Evolutionary conservation across 2,888 invertebrate genomes (phyloP).

Genomic region (Nowickia ferox): DNA sequence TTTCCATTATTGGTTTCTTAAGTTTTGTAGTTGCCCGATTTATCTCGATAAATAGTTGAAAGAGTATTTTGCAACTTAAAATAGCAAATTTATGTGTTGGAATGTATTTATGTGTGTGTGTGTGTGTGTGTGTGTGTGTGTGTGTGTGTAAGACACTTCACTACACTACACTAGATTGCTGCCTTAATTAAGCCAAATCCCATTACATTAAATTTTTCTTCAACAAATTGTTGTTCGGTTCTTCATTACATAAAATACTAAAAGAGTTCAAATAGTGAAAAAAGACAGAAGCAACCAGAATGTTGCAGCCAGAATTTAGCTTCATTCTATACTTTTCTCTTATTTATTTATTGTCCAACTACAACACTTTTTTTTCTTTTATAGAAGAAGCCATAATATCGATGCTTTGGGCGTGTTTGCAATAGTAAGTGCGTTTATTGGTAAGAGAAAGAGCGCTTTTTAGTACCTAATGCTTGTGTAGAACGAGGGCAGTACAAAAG

Average conservation of each 20-base stretch:
- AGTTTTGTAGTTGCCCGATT: constrained; percentile 55
- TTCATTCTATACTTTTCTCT: constrained; percentile 7
- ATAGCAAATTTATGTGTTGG: background rate
- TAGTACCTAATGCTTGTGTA: background rate
- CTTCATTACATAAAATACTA: constrained; percentile 34
- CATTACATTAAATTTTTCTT: constrained; percentile 52
- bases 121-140: background rate
- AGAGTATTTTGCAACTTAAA: background rate
- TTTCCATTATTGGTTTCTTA: constrained; percentile 49
- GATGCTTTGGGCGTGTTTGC: constrained; percentile 32
- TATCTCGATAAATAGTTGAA: constrained; percentile 22
- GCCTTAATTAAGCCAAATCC: constrained; percentile 66
- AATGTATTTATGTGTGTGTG: background rate
- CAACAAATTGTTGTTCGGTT: constrained; percentile 18
- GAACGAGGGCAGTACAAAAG: background rate
- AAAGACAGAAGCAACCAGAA: constrained; percentile 1
- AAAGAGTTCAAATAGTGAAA: constrained; percentile 1
- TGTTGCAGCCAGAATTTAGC: constrained; percentile 32
- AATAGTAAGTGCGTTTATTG: constrained; percentile 14
- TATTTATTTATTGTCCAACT: background rate
- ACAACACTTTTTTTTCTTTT: background rate
- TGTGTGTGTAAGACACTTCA: background rate
- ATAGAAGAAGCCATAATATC: background rate
- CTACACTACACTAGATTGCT: background rate
- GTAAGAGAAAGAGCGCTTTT: constrained; percentile 22